Evolutionary conservation across 2,797 vertebrate species (phyloP).

Genomic region (Diceros bicornis): DNA sequence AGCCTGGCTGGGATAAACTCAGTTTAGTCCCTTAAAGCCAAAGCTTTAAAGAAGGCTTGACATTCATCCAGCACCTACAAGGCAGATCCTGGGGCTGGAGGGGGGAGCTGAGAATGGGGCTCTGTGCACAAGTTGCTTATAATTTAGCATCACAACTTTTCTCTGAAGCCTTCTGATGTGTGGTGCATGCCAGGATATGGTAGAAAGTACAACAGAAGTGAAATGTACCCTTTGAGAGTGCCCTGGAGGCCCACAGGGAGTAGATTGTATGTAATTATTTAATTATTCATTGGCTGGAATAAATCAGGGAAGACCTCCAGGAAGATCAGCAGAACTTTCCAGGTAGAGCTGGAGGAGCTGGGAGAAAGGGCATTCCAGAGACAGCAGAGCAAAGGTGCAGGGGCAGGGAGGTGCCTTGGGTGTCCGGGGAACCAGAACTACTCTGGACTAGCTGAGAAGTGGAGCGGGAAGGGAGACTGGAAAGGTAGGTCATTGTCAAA

Average conservation of each 20-base stretch:
- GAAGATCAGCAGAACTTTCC: not conserved
- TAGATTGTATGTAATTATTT: not conserved
- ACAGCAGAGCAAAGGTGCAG: not conserved
- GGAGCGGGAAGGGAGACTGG: fast-evolving
- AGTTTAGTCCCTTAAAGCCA: not conserved
- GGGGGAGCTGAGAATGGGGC: too few species aligned
- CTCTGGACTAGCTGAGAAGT: not conserved
- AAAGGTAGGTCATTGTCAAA: not conserved
- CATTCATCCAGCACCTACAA: not conserved
- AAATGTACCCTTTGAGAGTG: not conserved
- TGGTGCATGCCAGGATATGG: not conserved
- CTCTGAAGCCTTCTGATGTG: not conserved
- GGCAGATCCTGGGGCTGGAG: not conserved
- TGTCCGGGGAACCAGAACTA: not conserved
- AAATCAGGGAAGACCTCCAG: not conserved
- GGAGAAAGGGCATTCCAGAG: not conserved
- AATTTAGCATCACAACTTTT: not conserved
- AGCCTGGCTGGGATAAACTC: not conserved
- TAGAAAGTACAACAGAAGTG: not conserved
- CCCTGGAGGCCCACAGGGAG: not conserved
- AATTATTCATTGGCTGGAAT: not conserved
- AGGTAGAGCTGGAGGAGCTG: not conserved
- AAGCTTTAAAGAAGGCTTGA: not conserved
- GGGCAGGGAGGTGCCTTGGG: not conserved
- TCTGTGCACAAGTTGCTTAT: not conserved